Base-by-base conservation (phyloP, 2,888 invertebrate species). In the Thelaira solivaga region DNA sequence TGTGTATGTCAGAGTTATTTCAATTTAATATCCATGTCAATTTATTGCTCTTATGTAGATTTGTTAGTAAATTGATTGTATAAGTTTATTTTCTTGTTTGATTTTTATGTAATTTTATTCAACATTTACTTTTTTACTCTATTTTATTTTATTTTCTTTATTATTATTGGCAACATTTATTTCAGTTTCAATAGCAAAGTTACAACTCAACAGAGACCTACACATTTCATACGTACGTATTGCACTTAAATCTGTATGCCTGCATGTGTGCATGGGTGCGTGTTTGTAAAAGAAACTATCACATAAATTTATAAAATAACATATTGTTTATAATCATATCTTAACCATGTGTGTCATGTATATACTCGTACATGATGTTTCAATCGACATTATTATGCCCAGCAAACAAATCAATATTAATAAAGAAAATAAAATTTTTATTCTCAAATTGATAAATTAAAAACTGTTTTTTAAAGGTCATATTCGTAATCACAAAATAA, bases 351-450 rank as follows among this genome's bases (percentile, higher is more conserved):
- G 8, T 11, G 29, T 49, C 7, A 49, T 49, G 29, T 47, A 41
- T n/a, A n/a, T n/a, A n/a, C n/a, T n/a, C 22, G 29, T 49, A 16
- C 22, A 71, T 61, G n/a, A 43, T 71, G 10, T 34, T 53, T 51
- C 41, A 43, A 61, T 43, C n/a, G 49, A n/a, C 29, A 20, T 11
- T 1, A n/a, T n/a, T n/a, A n/a, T n/a, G n/a, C n/a, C n/a, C n/a
- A n/a, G n/a, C n/a, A n/a, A n/a, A n/a, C n/a, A n/a, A n/a, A n/a
- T n/a, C n/a, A n/a, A n/a, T n/a, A n/a, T n/a, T n/a, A n/a, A n/a
- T n/a, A n/a, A n/a, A n/a, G n/a, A n/a, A n/a, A n/a, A n/a, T n/a
- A n/a, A n/a, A n/a, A n/a, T n/a, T n/a, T n/a, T n/a, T n/a, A n/a
- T n/a, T n/a, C n/a, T n/a, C n/a, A n/a, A n/a, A n/a, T n/a, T n/a